Percentiles rank a stretch among this genome's conserved stretches.
These are phyloP conservation scores for Trematocara unimaculatum DNA, from an alignment of 2,113 vertebrate genomes.

Conservation along the genomic window DNA sequence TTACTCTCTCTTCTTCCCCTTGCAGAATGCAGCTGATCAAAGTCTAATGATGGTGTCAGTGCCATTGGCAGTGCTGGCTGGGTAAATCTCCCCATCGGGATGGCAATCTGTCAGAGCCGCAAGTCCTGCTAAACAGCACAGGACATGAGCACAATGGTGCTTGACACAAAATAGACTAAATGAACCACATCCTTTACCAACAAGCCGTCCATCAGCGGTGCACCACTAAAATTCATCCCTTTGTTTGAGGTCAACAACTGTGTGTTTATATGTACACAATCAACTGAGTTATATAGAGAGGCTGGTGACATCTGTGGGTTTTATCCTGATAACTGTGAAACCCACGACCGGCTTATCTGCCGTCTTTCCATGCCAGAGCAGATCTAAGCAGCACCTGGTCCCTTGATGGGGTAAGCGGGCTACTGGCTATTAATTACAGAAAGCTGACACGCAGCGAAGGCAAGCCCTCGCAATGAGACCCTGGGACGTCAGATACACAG, in stretches of 20 bases:
- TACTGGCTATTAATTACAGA: slow-evolving; percentile 73
- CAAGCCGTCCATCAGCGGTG: slow-evolving; percentile 37
- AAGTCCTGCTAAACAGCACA: slow-evolving; percentile 54
- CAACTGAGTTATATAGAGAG: not conserved
- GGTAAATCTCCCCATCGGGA: slow-evolving; percentile 61
- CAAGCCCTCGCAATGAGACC: slow-evolving; percentile 52
- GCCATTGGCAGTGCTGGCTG: slow-evolving; percentile 53
- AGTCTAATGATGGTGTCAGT: slow-evolving; percentile 69
- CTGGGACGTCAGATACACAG: slow-evolving; percentile 51
- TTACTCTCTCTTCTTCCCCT: slow-evolving; percentile 60
- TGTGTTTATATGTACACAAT: slow-evolving; percentile 35
- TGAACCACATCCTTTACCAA: slow-evolving; percentile 47
- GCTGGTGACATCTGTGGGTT: slow-evolving; percentile 29
- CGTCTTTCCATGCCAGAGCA: slow-evolving; percentile 22
- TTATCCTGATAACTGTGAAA: slow-evolving; percentile 20
- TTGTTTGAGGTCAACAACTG: slow-evolving; percentile 39
- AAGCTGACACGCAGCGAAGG: slow-evolving; percentile 50
- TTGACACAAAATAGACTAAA: slow-evolving; percentile 59
- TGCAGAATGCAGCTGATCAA: slow-evolving; percentile 69
- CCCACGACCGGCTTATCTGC: not conserved
- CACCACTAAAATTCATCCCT: slow-evolving; percentile 40
- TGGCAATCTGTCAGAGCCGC: slow-evolving; percentile 64
- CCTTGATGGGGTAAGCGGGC: slow-evolving; percentile 45
- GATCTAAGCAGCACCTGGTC: slow-evolving; percentile 64
- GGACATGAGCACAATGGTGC: slow-evolving; percentile 54